A percentile compares a stretch with the other conserved stretches of the same genome.
Evolutionary conservation across 2,113 vertebrate genomes (phyloP).

Genomic region (Pangasianodon hypophthalmus): DNA sequence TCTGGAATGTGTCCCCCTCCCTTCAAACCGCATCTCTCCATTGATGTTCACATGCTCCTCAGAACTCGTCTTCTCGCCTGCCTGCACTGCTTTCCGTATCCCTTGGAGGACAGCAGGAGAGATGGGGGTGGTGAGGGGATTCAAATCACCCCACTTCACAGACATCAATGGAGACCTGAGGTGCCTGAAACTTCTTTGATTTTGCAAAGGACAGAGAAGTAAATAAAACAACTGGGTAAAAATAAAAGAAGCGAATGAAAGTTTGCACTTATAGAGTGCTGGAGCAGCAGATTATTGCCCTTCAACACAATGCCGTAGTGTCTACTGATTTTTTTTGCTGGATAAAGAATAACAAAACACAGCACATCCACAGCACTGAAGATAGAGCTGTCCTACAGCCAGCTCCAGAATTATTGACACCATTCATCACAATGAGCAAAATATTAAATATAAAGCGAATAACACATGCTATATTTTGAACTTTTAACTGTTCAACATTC

Average conservation of each 20-base stretch:
- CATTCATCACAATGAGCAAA: background rate
- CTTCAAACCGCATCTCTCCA: constrained; percentile 40
- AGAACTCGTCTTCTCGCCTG: constrained; percentile 55
- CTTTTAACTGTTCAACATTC: too few relatives aligned
- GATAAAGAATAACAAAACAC: background rate
- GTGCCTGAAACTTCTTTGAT: constrained; percentile 44
- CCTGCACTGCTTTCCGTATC: constrained; percentile 46
- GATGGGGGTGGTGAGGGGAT: constrained; percentile 45
- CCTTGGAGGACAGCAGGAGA: constrained; percentile 40
- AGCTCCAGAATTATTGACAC: background rate
- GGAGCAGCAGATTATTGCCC: constrained; percentile 21
- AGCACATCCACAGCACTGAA: background rate
- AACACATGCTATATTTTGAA: background rate
- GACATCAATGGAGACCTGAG: constrained; percentile 36
- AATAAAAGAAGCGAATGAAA: constrained; percentile 29
- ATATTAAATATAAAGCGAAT: background rate
- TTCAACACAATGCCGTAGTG: constrained; percentile 10
- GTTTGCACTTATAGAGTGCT: constrained; percentile 15
- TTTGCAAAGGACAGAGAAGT: constrained; percentile 47
- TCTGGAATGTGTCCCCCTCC: constrained; percentile 24
- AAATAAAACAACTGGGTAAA: constrained; percentile 52
- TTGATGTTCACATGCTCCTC: constrained; percentile 61
- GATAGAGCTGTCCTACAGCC: background rate
- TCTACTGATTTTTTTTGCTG: background rate
- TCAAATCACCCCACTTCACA: constrained; percentile 54